phyloP scores from a whole-genome alignment of 2,797 vertebrate species.

The Poliocrania exsul region DNA sequence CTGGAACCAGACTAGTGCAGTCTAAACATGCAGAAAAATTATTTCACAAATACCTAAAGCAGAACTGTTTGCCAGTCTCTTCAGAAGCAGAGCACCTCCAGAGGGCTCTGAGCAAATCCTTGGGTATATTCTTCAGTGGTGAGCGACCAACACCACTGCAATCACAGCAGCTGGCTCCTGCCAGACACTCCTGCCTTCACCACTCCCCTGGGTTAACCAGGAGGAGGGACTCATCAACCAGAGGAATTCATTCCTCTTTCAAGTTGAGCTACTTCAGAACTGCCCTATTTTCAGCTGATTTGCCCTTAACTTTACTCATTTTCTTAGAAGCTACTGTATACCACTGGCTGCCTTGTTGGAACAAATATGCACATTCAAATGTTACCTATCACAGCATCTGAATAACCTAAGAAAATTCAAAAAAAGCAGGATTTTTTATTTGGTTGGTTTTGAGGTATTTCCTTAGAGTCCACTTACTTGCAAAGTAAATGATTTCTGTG shows the following conservation, averaged over 20 bases:
- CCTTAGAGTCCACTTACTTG: slow-evolving; percentile 81
- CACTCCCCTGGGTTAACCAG: neutral
- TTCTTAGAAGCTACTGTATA: neutral
- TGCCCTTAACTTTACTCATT: neutral
- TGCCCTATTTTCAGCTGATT: neutral
- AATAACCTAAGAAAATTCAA: neutral
- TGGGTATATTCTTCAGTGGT: neutral
- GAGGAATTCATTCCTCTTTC: neutral
- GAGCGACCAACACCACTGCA: neutral
- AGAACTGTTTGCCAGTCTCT: neutral
- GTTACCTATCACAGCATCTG: neutral
- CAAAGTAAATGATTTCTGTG: slow-evolving; percentile 90
- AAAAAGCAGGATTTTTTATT: neutral
- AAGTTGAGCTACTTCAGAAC: neutral
- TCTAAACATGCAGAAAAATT: neutral
- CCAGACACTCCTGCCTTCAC: neutral
- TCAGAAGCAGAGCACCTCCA: neutral
- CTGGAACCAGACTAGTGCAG: neutral
- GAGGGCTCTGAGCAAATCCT: neutral
- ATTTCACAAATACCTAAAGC: neutral
- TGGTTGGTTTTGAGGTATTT: neutral
- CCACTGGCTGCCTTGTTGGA: neutral
- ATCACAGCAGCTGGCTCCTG: neutral
- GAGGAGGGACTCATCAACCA: neutral
- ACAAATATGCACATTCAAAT: neutral